Conservation (phyloP, 35 echinoderm and acorn worm genomes). For the Lytechinus pictus region DNA sequence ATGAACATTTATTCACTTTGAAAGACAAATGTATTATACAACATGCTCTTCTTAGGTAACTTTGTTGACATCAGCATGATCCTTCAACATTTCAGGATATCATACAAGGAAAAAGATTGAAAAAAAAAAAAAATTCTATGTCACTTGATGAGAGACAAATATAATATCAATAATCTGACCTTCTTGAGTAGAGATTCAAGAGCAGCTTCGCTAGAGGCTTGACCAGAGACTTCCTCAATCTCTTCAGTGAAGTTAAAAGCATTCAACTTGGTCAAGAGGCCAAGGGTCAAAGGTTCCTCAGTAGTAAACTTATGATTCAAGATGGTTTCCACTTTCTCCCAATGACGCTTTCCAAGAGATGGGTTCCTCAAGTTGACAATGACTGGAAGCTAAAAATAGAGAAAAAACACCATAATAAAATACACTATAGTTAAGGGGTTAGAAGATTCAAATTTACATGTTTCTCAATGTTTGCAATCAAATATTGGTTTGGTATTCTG, state of each 20-base stretch:
- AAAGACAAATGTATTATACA: neutral
- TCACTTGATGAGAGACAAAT: neutral
- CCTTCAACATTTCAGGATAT: neutral
- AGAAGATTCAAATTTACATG: neutral
- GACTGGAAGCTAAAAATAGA: conserved; percentile 77
- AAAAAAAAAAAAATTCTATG: neutral
- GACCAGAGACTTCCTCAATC: conserved; percentile 94
- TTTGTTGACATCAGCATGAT: neutral
- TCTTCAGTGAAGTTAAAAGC: conserved; percentile 89
- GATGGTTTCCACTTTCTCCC: conserved; percentile 93
- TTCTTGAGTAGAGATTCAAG: conserved; percentile 95
- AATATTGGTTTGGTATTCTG: neutral
- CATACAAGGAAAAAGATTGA: neutral
- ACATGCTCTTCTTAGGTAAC: neutral
- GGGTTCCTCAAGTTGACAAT: conserved; percentile 95
- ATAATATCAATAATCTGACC: conserved; percentile 45
- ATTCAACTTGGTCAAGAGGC: conserved; percentile 82
- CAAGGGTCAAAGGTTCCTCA: conserved; percentile 82
- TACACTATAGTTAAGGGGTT: neutral
- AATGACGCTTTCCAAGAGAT: conserved; percentile 88
- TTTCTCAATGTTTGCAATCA: neutral
- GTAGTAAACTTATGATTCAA: conserved; percentile 80
- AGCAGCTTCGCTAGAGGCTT: conserved; percentile 92
- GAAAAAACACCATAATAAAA: neutral
- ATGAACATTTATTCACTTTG: neutral